Base-by-base conservation (phyloP, 2,888 invertebrate genomes). In the Dasypogon diadema region DNA sequence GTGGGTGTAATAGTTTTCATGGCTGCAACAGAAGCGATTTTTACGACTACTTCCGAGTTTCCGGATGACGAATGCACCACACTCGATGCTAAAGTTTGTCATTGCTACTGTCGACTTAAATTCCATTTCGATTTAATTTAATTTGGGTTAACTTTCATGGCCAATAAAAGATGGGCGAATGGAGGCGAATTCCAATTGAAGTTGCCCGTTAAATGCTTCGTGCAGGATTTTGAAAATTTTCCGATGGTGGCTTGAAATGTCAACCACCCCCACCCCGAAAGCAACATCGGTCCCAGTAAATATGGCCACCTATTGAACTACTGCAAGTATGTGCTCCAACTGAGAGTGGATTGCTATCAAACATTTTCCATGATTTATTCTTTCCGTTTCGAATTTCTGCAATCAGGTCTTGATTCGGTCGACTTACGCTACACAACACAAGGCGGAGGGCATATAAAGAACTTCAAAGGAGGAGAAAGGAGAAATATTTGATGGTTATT, bases 51-150 rank as follows among this genome's bases (percentile, higher is more conserved):
- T 68, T 24, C n/a, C 12, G 12, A 51, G 48, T 2, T 70, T 42
- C 18, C 4, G 22, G n/a, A 54, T 70, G 54, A 54, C 30, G 70
- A 70, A 51, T 70, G 54, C 54, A 48, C 48, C 24, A 21, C 48
- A 68, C 48, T 48, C 14, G 22, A 24, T 16, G 48, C 26, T 68
- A 48, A 68, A 34, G n/a, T n/a, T 48, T 46, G n/a, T 68, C 48
- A 48, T 37, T 63, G 37, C 42, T 21, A 26, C 24, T 68, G n/a
- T 24, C 48, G 26, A 68, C 51, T 6, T 14, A 30, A 68, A 68
- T 48, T 51, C 68, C 48, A 51, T 51, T 68, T 68, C 68, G 16
- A 46, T 68, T 68, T 51, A 68, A 51, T 68, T 48, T 48, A 68
- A 51, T 68, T 24, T 26, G 51, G 48, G 48, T 37, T 51, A 22